phyloP scores from a whole-genome alignment of 2,113 vertebrate species.

The Oryzias javanicus region DNA sequence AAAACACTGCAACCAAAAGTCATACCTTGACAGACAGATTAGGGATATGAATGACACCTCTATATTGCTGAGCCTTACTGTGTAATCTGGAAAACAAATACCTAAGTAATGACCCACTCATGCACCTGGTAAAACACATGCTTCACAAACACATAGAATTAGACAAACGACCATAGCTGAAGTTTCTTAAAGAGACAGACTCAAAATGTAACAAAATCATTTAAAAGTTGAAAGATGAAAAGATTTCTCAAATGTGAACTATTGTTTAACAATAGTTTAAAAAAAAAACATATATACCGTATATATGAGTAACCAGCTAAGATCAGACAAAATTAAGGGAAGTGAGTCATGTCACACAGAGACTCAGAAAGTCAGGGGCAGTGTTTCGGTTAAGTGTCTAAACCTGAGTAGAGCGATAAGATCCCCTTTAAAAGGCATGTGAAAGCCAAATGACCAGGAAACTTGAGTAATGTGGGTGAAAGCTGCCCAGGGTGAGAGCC shows the following conservation, averaged over 20 bases:
- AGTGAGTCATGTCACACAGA: constrained; percentile 33
- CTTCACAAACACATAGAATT: constrained; percentile 77
- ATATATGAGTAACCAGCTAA: constrained; percentile 5
- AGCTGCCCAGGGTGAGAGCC: constrained; percentile 58
- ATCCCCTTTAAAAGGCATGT: constrained; percentile 70
- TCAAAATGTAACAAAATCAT: constrained; percentile 17
- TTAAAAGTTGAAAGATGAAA: constrained; percentile 4
- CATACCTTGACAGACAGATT: constrained; percentile 53
- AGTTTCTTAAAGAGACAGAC: constrained; percentile 70
- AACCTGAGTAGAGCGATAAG: constrained; percentile 69
- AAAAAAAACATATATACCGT: constrained; percentile 9
- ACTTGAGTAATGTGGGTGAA: constrained; percentile 65
- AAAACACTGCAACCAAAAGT: constrained; percentile 27
- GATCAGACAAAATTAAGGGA: constrained; percentile 17
- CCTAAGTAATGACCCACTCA: constrained; percentile 73
- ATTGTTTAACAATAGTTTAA: not conserved
- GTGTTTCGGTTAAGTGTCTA: constrained; percentile 63
- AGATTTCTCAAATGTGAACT: not conserved
- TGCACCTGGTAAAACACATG: constrained; percentile 80
- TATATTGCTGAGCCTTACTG: constrained; percentile 69
- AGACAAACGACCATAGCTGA: constrained; percentile 66
- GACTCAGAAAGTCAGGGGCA: constrained; percentile 32
- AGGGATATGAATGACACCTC: constrained; percentile 60
- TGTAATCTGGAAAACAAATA: constrained; percentile 81
- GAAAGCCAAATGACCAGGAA: constrained; percentile 67